Evolutionary conservation across 2,113 vertebrate species (phyloP).

Genomic region (Notechis scutatus): DNA sequence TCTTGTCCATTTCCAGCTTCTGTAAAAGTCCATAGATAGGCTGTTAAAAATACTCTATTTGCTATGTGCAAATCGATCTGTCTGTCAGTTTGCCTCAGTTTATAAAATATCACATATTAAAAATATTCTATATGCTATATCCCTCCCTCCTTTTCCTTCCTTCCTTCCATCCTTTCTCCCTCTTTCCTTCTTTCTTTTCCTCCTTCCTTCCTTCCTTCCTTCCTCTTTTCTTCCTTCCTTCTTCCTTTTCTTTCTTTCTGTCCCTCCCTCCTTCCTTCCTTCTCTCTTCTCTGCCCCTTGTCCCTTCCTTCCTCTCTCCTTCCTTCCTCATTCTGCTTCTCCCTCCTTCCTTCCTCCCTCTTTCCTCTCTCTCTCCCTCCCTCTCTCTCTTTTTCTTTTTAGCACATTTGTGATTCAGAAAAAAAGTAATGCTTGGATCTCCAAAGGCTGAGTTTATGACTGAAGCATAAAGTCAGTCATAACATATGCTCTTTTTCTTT

Average conservation of each 20-base stretch:
- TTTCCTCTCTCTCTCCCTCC: no score
- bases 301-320: no score
- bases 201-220: no score
- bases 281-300: no score
- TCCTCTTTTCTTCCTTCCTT: no score
- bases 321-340: no score
- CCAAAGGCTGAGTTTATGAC: neutral
- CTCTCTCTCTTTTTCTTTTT: no score
- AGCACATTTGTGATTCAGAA: neutral
- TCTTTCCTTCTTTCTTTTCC: accelerated
- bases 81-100: neutral
- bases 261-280: no score
- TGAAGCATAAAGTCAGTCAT: neutral
- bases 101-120: neutral
- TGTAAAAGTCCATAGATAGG: conserved; percentile 50
- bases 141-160: neutral
- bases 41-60: neutral
- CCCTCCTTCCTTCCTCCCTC: no score
- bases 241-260: accelerated
- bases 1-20: conserved; percentile 84
- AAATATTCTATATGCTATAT: neutral
- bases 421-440: neutral
- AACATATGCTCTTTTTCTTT: neutral
- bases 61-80: neutral
- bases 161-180: accelerated